A percentile compares a stretch with the other conserved stretches of the same genome.
Evolutionary conservation across 2,797 vertebrate genomes (phyloP).

Genomic region (Hyperoplus immaculatus): DNA sequence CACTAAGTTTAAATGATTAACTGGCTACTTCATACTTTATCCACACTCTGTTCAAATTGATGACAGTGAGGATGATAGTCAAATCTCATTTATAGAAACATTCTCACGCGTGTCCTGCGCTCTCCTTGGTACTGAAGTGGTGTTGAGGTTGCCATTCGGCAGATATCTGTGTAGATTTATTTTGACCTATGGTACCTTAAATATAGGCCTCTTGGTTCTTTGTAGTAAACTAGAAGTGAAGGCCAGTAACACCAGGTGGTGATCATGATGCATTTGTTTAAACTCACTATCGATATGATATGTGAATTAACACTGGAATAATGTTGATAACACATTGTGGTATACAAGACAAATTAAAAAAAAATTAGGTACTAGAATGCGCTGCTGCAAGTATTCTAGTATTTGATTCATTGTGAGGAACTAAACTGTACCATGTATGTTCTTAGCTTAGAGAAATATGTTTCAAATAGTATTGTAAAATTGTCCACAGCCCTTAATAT

Average conservation of each 20-base stretch:
- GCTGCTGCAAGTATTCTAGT: background rate
- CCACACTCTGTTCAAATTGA: background rate
- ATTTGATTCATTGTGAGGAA: background rate
- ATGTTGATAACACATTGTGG: background rate
- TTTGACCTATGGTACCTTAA: too few species aligned
- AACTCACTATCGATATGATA: background rate
- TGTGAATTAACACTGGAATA: background rate
- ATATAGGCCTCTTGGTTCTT: background rate
- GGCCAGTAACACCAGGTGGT: background rate
- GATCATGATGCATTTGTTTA: background rate
- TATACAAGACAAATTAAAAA: background rate
- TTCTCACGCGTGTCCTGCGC: background rate
- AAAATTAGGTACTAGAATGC: too few species aligned
- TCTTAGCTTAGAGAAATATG: background rate
- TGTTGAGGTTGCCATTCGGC: background rate
- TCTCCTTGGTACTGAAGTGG: conserved; percentile 27
- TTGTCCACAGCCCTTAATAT: background rate
- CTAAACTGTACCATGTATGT: background rate
- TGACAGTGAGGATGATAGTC: background rate
- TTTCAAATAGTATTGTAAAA: background rate
- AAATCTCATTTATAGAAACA: background rate
- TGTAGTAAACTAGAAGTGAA: background rate
- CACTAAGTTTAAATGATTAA: background rate
- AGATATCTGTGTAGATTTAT: background rate
- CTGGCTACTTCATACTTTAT: background rate